Percentiles rank a stretch among this genome's conserved stretches.
These are phyloP conservation scores for Solea senegalensis DNA, from an alignment of 2,113 vertebrate species.

Conservation along the genomic window DNA sequence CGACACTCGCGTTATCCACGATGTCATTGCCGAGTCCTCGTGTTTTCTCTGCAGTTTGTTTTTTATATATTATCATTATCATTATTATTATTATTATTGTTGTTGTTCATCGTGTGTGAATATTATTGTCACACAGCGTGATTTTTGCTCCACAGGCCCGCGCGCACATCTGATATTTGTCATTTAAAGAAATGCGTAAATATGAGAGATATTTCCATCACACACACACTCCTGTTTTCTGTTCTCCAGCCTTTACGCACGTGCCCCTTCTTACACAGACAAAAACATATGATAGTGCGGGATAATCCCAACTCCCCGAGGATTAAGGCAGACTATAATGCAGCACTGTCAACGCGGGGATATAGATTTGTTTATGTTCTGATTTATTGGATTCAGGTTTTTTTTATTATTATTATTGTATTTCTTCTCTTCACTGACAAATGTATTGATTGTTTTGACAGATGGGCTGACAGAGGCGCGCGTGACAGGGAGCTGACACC, in stretches of 20 bases:
- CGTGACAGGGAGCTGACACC: constrained; percentile 61
- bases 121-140: neutral
- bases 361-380: constrained; percentile 71
- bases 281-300: constrained; percentile 56
- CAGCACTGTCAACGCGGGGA: constrained; percentile 67
- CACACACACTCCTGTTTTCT: constrained; percentile 35
- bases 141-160: too few species aligned
- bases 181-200: neutral
- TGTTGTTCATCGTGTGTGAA: neutral
- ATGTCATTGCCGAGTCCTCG: neutral
- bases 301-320: constrained; percentile 66
- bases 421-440: constrained; percentile 51
- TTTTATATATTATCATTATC: too few species aligned
- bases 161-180: neutral
- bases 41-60: neutral
- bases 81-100: neutral
- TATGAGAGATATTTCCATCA: constrained; percentile 4
- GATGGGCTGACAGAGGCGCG: constrained; percentile 55
- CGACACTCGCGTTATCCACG: constrained; percentile 4
- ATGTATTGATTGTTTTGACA: constrained; percentile 70
- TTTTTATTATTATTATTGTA: neutral
- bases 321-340: constrained; percentile 64
- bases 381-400: constrained; percentile 72
- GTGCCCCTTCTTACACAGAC: constrained; percentile 40
- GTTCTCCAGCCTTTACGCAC: constrained; percentile 26